phyloP scores from a whole-genome alignment of 2,113 vertebrate genomes.

The Otis tarda region DNA sequence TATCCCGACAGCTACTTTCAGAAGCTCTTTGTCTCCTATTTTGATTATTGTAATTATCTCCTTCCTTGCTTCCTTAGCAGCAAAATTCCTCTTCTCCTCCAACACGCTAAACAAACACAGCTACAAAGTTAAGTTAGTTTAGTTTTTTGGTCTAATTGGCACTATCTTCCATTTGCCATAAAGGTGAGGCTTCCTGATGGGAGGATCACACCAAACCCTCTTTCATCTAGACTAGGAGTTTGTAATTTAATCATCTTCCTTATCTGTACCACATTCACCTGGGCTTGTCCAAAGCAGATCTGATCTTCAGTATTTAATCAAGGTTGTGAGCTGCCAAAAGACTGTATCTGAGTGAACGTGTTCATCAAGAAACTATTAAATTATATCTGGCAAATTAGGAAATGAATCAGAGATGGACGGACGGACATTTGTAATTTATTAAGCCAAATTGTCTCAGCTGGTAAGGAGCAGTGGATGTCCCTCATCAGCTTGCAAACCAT shows the following conservation, averaged over 20 bases:
- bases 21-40: background rate
- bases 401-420: background rate
- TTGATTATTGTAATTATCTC: constrained; percentile 36
- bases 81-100: constrained; percentile 1
- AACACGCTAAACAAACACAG: background rate
- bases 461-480: background rate
- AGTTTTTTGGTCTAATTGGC: background rate
- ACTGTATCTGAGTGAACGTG: background rate
- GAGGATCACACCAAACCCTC: background rate
- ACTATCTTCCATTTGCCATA: background rate
- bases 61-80: background rate
- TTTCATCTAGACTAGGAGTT: background rate
- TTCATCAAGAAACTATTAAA: background rate
- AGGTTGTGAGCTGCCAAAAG: background rate
- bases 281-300: background rate
- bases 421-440: constrained; percentile 10
- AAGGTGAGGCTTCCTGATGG: background rate
- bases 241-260: background rate
- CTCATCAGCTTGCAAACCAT: background rate
- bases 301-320: background rate
- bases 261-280: background rate
- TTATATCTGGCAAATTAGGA: constrained; percentile 13
- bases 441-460: background rate
- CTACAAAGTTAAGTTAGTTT: background rate
- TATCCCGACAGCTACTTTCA: background rate